Evolutionary conservation across 2,797 vertebrate genomes (phyloP).

Genomic region (Choloepus didactylus): DNA sequence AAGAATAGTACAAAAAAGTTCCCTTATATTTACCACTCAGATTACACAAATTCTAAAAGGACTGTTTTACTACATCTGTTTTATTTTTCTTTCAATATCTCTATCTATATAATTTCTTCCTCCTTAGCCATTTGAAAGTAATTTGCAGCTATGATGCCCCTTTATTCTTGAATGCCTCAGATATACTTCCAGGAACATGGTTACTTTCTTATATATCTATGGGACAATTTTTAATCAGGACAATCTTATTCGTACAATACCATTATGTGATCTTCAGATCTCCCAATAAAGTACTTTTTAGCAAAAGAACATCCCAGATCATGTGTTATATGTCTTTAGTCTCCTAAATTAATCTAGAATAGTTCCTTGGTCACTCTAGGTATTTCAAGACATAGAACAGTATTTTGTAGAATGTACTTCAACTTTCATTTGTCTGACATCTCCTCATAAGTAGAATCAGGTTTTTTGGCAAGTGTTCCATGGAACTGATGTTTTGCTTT

Average conservation of each 20-base stretch:
- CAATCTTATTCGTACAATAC: not conserved
- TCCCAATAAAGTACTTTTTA: not conserved
- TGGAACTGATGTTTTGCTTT: not conserved
- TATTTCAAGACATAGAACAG: not conserved
- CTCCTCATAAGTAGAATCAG: not conserved
- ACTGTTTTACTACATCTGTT: not conserved
- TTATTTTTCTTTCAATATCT: not conserved
- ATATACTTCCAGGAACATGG: not conserved
- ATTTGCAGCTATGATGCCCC: not conserved
- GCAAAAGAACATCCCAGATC: not conserved
- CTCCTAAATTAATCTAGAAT: not conserved
- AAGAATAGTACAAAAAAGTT: not conserved
- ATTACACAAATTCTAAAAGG: conserved; percentile 19
- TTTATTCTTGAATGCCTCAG: not conserved
- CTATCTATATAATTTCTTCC: not conserved
- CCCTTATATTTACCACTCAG: not conserved
- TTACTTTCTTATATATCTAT: not conserved
- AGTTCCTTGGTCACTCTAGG: not conserved
- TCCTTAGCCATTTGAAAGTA: not conserved
- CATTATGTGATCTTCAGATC: not conserved
- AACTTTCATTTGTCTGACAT: not conserved
- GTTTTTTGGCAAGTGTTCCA: not conserved
- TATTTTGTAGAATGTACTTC: not conserved
- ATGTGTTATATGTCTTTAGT: not conserved
- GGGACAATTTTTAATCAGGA: not conserved